Evolutionary conservation across 2,797 vertebrate species (phyloP), one percentile per base, ranked within the genome.

Genomic region (Caiman crocodilus): DNA sequence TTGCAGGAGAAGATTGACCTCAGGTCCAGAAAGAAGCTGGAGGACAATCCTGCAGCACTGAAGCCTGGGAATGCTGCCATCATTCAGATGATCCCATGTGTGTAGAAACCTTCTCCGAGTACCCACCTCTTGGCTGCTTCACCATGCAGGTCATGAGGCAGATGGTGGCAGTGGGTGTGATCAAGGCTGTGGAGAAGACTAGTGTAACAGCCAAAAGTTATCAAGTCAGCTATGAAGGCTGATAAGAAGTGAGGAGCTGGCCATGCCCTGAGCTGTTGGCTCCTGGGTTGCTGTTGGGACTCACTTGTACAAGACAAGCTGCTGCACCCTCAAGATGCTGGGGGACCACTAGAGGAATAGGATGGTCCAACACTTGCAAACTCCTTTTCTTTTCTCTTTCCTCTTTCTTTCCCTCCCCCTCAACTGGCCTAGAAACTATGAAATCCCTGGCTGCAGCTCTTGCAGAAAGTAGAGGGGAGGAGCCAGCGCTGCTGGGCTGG

Each of bases 41-140:
- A 99, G 95, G 99, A 99, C 97, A 99, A 99, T 90, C 99, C 99
- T 67, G 99, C 99, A 90, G 98, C 98, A 32, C 98, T 99, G 61
- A 99, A 99, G 94, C 99, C 99, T 1, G 99, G 99, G 0, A 99
- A 99, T 0, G 99, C 99, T 0, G 99, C 99, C 87, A 99, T 99
- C 0, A 99, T 99, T 87, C 99, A 99, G 92, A 99, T 99, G 99
- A 98, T 99, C 84, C 99, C 2, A 99, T 99, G 99, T 99, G 99
- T 98, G 99, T 99, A 83, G 99, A 99, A 98, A 99, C 99, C 98
- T 99, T 99, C 98, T 99, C 99, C 0, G 99, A 99, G 97, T 99
- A 99, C 94, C 99, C 99, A 17, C 99, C 99, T 17, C 98, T 99
- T 3, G 99, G 98, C 85, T 98, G 98, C 93, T 98, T 98, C 3